phyloP scores from a whole-genome alignment of 2,888 invertebrate species.

The Heliconius erato region DNA sequence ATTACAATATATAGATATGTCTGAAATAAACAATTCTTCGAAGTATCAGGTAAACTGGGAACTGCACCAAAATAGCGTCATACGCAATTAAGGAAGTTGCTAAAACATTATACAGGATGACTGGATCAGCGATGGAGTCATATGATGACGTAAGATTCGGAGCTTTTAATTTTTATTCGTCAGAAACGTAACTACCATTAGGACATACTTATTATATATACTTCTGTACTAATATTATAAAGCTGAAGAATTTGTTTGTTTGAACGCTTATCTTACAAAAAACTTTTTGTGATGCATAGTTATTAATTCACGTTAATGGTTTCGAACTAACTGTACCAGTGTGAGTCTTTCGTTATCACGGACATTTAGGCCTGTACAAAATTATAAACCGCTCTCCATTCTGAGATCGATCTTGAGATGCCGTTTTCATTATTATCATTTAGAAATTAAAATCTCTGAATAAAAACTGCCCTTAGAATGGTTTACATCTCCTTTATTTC shows the following conservation, averaged over 20 bases:
- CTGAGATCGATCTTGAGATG: no score
- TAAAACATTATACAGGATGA: background rate
- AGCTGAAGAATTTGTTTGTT: background rate
- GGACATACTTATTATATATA: background rate
- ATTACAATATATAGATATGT: background rate
- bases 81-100: background rate
- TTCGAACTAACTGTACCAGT: no score
- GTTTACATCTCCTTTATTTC: background rate
- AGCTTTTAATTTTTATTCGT: background rate
- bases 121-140: background rate
- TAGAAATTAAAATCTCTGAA: no score
- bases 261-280: no score
- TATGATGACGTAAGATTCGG: constrained; percentile 9
- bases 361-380: no score
- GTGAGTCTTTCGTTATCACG: no score
- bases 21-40: background rate
- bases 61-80: background rate
- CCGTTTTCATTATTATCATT: no score
- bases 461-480: background rate
- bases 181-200: background rate
- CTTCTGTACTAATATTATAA: no score
- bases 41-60: background rate
- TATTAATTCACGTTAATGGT: no score
- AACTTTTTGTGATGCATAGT: no score
- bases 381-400: no score